These are phyloP conservation scores for Anolis carolinensis DNA, from an alignment of 2,113 vertebrate genomes.

Conservation along the genomic window DNA sequence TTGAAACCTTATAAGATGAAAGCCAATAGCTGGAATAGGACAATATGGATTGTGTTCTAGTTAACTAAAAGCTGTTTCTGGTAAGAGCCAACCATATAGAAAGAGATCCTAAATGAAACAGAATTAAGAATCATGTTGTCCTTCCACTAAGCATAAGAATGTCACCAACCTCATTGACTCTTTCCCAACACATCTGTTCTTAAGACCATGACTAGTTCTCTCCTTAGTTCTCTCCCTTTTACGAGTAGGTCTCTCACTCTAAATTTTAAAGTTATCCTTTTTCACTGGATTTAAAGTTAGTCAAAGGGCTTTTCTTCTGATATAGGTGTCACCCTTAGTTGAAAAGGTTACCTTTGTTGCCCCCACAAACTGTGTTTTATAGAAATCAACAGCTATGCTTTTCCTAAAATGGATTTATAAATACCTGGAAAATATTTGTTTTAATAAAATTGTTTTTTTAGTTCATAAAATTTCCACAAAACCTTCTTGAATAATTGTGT, in stretches of 20 bases:
- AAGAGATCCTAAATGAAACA: neutral
- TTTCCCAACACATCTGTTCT: neutral
- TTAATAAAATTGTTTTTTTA: slow-evolving; percentile 47
- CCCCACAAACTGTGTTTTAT: slow-evolving; percentile 17
- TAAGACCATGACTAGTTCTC: neutral
- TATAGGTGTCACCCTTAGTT: neutral
- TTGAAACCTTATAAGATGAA: neutral
- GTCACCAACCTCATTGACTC: neutral
- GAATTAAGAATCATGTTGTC: neutral
- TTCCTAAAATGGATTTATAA: slow-evolving; percentile 45
- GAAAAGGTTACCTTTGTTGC: slow-evolving; percentile 15
- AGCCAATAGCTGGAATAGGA: neutral
- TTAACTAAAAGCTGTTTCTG: neutral
- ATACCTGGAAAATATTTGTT: slow-evolving; percentile 35
- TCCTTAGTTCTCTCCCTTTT: neutral
- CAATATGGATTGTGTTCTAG: neutral
- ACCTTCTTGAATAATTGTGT: slow-evolving; percentile 44
- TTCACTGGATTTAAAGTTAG: slow-evolving; percentile 13
- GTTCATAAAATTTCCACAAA: slow-evolving; percentile 38
- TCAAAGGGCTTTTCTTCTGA: neutral
- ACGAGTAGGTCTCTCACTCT: neutral
- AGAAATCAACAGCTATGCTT: slow-evolving; percentile 43
- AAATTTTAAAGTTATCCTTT: slow-evolving; percentile 4
- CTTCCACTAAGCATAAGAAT: neutral
- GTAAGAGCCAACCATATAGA: neutral